Evolutionary conservation across 2,113 vertebrate species (phyloP), one percentile per base, ranked within the genome.

Genomic region (Brachypteracias leptosomus): DNA sequence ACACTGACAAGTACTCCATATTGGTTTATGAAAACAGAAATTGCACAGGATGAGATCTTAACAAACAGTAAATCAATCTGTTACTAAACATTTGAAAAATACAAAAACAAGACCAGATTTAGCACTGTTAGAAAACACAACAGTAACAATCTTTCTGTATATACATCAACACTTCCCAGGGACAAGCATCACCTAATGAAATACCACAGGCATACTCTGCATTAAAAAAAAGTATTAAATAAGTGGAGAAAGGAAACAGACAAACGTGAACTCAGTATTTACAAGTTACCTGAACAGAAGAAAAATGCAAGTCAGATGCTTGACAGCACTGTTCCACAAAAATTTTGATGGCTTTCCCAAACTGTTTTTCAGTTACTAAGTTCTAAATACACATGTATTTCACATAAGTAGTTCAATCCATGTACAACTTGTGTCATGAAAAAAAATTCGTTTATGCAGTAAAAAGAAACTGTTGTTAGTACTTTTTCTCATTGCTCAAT

Each of bases 391-490:
- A n/a, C 6, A 16, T 2, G n/a, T n/a, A n/a, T n/a, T n/a, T n/a
- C n/a, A n/a, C n/a, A n/a, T n/a, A n/a, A n/a, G n/a, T n/a, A n/a
- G n/a, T n/a, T n/a, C n/a, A n/a, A n/a, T n/a, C n/a, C n/a, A n/a
- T n/a, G n/a, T n/a, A n/a, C n/a, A n/a, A n/a, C n/a, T n/a, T n/a
- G n/a, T n/a, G n/a, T n/a, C n/a, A n/a, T n/a, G n/a, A n/a, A n/a
- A n/a, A n/a, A n/a, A n/a, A n/a, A n/a, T n/a, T n/a, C n/a, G n/a
- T 70, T 85, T 44, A 66, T 65, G 26, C 26, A 52, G 46, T 44
- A 85, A 94, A 84, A 90, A 84, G 61, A 74, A 95, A 71, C 42
- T 55, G n/a, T 76, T 91, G 92, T 77, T 36, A 86, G 44, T 94
- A 85, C 42, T 95, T 96, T 83, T 91, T 75, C 55, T 73, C 35